Base-by-base conservation (phyloP, 1,140 invertebrate species). In the Zophobas morio region DNA sequence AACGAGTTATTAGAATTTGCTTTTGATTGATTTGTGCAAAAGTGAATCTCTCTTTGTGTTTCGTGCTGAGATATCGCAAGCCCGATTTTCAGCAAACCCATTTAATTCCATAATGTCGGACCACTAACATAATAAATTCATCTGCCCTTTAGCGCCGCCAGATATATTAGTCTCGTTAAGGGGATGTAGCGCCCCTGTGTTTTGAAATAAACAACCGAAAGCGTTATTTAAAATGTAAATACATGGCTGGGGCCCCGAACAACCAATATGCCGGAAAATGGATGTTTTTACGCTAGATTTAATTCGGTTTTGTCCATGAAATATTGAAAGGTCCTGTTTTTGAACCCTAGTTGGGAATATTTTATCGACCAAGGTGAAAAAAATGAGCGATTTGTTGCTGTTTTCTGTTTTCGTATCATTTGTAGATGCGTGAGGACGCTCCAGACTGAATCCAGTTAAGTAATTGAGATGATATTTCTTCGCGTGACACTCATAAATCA, bases 401-500 rank as follows among this genome's bases (percentile, higher is more conserved):
- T 51, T 51, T 51, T 4, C 49, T 6, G 34, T 3, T n/a, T 53
- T 72, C 51, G 53, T 53, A 54, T 54, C 35, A 73, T 73, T 73
- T 73, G 54, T 73, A 47, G 71, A 53, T 34, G 39, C 42, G 37
- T 66, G 39, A 6, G 6, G 20, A 20, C 6, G 35, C 5, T 37
- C 2, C 6, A 2, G 2, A 20, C 42, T 5, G 51, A 76, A 72
- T 54, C 49, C 57, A 75, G 57, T 36, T 53, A 34, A 42, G 71
- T 77, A 79, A 79, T 79, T 77, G 75, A 79, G 78, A 79, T 79
- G 76, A 79, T 79, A 77, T 77, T 73, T 74, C 78, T 73, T 71
- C 34, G 56, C 47, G 53, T 66, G 54, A n/a, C 60, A 20, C 46
- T 39, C 73, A 79, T 79, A 79, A 77, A 77, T 79, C 78, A 79